Conservation (phyloP, 2,113 vertebrate genomes). For the Thymallus thymallus region DNA sequence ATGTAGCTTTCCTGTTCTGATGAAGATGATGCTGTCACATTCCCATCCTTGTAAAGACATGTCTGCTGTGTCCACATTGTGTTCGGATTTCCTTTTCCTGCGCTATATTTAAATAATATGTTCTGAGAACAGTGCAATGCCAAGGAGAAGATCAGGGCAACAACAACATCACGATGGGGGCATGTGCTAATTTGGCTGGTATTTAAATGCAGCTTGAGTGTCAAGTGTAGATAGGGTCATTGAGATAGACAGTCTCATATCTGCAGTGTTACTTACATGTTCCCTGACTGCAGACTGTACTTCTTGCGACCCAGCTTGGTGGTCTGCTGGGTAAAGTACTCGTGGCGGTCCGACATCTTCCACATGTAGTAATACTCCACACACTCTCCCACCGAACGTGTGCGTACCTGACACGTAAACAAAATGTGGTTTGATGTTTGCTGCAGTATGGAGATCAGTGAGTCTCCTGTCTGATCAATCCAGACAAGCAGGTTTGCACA, state of each 20-base stretch:
- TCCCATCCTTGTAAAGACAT: too few relatives aligned
- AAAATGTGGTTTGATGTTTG: neutral
- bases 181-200: too few relatives aligned
- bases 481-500: neutral
- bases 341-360: slow-evolving; percentile 93
- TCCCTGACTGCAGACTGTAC: slow-evolving; percentile 80
- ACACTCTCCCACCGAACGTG: slow-evolving; percentile 91
- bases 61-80: too few relatives aligned
- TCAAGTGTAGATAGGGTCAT: neutral
- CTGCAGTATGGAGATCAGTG: neutral
- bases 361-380: slow-evolving; percentile 97
- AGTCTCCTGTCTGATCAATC: neutral
- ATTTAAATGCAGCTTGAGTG: too few relatives aligned
- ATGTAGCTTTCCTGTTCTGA: too few relatives aligned
- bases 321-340: slow-evolving; percentile 91
- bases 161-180: too few relatives aligned
- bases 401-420: slow-evolving; percentile 82
- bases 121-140: too few relatives aligned
- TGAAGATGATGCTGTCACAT: too few relatives aligned
- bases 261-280: slow-evolving; percentile 77
- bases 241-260: neutral
- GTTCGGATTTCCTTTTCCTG: too few relatives aligned
- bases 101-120: too few relatives aligned
- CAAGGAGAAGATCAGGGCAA: too few relatives aligned
- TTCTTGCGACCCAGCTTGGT: slow-evolving; percentile 86